Percentiles rank a stretch among this genome's conserved stretches.
These are phyloP conservation scores for Channa argus DNA, from an alignment of 2,113 vertebrate species.

Conservation along the genomic window DNA sequence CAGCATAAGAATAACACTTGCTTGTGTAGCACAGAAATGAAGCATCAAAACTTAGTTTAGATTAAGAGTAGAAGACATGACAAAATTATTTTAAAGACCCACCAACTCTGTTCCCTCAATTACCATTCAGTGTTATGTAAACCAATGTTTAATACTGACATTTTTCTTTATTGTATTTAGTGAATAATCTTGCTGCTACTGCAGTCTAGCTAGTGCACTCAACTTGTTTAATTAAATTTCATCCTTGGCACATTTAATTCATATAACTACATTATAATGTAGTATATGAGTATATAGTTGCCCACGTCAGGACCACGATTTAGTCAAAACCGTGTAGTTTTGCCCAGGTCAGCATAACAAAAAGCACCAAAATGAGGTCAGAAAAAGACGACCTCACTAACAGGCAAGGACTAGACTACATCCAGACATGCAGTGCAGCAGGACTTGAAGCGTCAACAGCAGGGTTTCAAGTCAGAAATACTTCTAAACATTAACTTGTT, in stretches of 20 bases:
- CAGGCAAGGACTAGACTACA: slow-evolving; percentile 91
- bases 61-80: slow-evolving; percentile 12
- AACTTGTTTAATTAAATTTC: background rate
- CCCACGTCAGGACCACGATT: background rate
- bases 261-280: background rate
- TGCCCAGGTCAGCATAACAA: slow-evolving; percentile 58
- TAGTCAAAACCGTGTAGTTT: slow-evolving; percentile 23
- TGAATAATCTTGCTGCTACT: background rate
- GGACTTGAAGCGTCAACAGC: slow-evolving; percentile 96
- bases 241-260: background rate
- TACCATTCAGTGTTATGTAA: background rate
- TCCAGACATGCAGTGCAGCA: slow-evolving; percentile 93
- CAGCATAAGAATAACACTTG: background rate
- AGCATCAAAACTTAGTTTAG: background rate
- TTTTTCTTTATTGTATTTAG: too few species aligned
- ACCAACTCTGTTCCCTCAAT: background rate
- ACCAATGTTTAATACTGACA: too few species aligned
- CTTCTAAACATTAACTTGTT: background rate
- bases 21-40: background rate
- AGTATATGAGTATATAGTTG: background rate
- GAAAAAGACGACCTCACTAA: slow-evolving; percentile 79
- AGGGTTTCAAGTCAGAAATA: slow-evolving; percentile 69
- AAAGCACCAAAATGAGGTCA: slow-evolving; percentile 46
- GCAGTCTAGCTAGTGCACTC: too few species aligned
- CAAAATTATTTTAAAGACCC: background rate